Evolutionary conservation across 2,888 invertebrate genomes (phyloP).

Genomic region (Tuta absoluta): DNA sequence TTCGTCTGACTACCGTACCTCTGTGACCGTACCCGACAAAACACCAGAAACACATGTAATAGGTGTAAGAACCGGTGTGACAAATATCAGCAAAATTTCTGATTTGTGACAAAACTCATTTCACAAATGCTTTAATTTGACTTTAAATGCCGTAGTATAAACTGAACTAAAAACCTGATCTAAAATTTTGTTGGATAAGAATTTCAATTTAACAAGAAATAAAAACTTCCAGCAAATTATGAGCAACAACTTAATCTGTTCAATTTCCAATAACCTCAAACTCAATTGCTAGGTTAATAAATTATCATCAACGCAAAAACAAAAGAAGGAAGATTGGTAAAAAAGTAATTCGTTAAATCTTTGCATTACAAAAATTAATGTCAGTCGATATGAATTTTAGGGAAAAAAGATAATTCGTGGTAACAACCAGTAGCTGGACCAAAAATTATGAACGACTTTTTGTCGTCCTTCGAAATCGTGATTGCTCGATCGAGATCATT

Average conservation of each 20-base stretch:
- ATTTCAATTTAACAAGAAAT: background rate
- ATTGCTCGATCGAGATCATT: slow-evolving; percentile 57
- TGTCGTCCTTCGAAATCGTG: slow-evolving; percentile 44
- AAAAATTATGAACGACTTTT: slow-evolving; percentile 58
- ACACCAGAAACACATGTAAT: no score
- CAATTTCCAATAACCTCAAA: slow-evolving; percentile 9
- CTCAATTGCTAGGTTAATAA: slow-evolving; percentile 32
- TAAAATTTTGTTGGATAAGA: no score
- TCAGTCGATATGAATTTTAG: slow-evolving; percentile 36
- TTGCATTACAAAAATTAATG: slow-evolving; percentile 40
- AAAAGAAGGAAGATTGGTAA: slow-evolving; percentile 45
- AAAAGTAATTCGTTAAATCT: slow-evolving; percentile 46
- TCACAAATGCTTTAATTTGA: no score
- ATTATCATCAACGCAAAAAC: slow-evolving; percentile 33
- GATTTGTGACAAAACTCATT: no score
- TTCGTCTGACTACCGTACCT: no score
- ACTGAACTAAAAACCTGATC: background rate
- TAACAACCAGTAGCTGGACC: slow-evolving; percentile 55
- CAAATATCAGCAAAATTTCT: no score
- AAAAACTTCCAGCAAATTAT: slow-evolving; percentile 26
- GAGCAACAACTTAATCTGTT: slow-evolving; percentile 22
- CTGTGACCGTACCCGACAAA: no score
- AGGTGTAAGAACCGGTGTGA: no score
- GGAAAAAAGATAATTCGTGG: slow-evolving; percentile 38
- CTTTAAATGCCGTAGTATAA: no score